Evolutionary conservation across 2,888 invertebrate species (phyloP).

Genomic region (Drosophila parthenogenetica): DNA sequence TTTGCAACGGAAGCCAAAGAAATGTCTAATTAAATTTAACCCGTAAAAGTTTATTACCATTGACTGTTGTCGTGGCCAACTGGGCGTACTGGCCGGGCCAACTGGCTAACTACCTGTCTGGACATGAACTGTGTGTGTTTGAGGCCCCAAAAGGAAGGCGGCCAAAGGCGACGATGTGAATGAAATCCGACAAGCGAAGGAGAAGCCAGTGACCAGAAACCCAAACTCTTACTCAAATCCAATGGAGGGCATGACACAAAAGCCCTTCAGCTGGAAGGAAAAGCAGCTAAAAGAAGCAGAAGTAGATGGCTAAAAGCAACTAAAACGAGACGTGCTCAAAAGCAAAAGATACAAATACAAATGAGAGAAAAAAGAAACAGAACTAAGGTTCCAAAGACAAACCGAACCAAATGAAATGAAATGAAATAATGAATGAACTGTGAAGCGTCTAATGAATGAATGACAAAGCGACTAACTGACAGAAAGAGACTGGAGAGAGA

Average conservation of each 20-base stretch:
- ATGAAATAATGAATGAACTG: conserved; percentile 53
- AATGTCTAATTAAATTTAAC: conserved; percentile 77
- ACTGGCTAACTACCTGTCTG: conserved; percentile 34
- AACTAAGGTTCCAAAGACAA: conserved; percentile 36
- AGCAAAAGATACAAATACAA: conserved; percentile 54
- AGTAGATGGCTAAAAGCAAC: conserved; percentile 13
- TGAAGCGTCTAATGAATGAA: conserved; percentile 58
- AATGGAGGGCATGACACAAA: conserved; percentile 63
- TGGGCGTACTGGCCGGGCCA: not conserved
- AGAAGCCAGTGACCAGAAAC: conserved; percentile 38
- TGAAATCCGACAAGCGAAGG: conserved; percentile 66
- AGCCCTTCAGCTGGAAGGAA: conserved; percentile 54
- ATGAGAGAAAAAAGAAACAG: conserved; percentile 9
- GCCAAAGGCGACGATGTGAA: conserved; percentile 47
- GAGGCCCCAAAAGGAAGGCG: not conserved
- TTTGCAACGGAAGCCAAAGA: conserved; percentile 66
- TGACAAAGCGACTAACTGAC: conserved; percentile 54
- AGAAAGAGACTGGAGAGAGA: conserved; percentile 16
- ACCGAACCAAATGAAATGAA: conserved; percentile 26
- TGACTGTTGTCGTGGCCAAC: conserved; percentile 51
- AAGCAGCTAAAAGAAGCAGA: conserved; percentile 5
- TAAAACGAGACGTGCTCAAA: conserved; percentile 63
- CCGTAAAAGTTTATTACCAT: conserved; percentile 71
- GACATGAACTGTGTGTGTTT: conserved; percentile 23
- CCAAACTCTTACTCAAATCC: conserved; percentile 21